Base-by-base conservation (phyloP, 30 jellyfish, hydroid and myxozoan genomes). In the Mastigias papua region DNA sequence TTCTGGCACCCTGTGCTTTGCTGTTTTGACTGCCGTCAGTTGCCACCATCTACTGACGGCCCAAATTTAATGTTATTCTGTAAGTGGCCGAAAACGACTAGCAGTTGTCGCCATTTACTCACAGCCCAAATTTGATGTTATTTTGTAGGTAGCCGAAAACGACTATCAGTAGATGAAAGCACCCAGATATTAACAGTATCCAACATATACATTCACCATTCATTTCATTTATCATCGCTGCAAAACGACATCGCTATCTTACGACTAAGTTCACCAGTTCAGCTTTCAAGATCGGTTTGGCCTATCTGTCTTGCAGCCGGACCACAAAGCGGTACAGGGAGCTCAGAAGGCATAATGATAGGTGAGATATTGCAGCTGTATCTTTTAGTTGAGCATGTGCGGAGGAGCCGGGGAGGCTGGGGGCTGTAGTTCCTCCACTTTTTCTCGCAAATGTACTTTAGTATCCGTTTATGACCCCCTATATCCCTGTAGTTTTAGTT, bases 231-330 rank as follows among this genome's bases (percentile, higher is more conserved):
- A 17, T 32, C 85, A 19, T 48, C 98, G 2, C 73, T 93, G 21
- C 82, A 78, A 48, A 72, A 88, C 42, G 98, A 93, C 76, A 84
- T 88, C 25, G 98, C 97, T 6, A 23, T 93, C 3, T 37, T 93
- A 19, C 34, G 26, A 34, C 32, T 93, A 22, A 62, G 35, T 34
- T 23, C 76, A 23, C 60, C 70, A 49, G 93, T 66, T 20, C 34
- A 26, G 5, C 88, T 84, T 68, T 48, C 89, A 25, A 54, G 76
- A 20, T 80, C 88, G 31, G 86, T 77, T 29, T 88, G 97, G 98
- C 98, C 98, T 62, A 84, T 86, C 62, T 93, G 98, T 60, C 62
- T 93, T n/a, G 83, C 96, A 7, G 77, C 74, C 34, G 22, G 58
- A 61, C 32, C 27, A 6, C 60, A 57, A 49, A 34, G 51, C 33